These are phyloP conservation scores for Heliconius nattereri DNA, from an alignment of 1,140 invertebrate species.

Conservation along the genomic window DNA sequence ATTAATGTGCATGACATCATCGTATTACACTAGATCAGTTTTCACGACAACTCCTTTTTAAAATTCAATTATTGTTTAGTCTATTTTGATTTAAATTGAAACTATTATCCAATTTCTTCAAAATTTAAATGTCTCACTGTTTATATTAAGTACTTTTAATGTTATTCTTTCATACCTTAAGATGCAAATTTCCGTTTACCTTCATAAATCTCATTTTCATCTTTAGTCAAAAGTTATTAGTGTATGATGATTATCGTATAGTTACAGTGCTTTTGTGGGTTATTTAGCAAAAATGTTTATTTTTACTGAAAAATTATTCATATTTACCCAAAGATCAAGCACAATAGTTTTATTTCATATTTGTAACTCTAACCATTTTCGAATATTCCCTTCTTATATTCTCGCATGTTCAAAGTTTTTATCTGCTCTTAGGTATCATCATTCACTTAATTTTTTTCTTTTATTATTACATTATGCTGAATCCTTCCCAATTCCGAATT, in stretches of 20 bases:
- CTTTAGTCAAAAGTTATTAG: neutral
- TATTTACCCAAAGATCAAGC: neutral
- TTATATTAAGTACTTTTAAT: too few relatives aligned
- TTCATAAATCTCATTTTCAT: neutral
- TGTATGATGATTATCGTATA: neutral
- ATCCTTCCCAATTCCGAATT: slow-evolving; percentile 20
- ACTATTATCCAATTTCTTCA: too few relatives aligned
- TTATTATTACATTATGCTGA: slow-evolving; percentile 36
- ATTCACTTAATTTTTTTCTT: slow-evolving; percentile 18
- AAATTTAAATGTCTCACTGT: too few relatives aligned
- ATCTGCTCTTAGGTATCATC: slow-evolving; percentile 20
- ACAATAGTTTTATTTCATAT: slow-evolving; percentile 35
- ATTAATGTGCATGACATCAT: slow-evolving; percentile 31
- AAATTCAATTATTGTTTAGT: slow-evolving; percentile 15
- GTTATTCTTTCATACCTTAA: too few relatives aligned
- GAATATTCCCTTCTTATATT: slow-evolving; percentile 19
- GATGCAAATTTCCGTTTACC: neutral
- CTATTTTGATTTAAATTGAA: neutral
- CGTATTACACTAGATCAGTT: slow-evolving; percentile 14
- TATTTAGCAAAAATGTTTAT: too few relatives aligned
- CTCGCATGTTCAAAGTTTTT: slow-evolving; percentile 13
- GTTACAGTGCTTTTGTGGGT: neutral
- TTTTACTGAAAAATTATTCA: neutral
- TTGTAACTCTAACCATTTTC: slow-evolving; percentile 18
- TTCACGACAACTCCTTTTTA: slow-evolving; percentile 20